phyloP scores from a whole-genome alignment of 2,888 invertebrate genomes.

The Linnaemya vulpina region DNA sequence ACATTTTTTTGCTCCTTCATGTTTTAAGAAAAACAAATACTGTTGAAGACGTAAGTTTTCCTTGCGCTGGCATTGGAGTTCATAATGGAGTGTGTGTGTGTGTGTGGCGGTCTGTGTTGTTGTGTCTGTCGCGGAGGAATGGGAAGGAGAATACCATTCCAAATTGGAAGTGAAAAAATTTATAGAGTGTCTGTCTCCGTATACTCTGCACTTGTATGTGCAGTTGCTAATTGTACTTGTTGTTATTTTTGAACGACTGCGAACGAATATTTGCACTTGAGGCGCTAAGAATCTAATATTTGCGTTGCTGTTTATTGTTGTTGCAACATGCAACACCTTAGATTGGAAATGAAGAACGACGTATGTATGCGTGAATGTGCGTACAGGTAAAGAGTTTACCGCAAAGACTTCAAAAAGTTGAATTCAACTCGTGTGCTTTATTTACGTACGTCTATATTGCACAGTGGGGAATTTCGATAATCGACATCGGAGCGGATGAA shows the following conservation, averaged over 20 bases:
- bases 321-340: slow-evolving; percentile 44
- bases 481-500: not conserved
- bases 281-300: slow-evolving; percentile 58
- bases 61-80: not conserved
- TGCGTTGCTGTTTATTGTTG: slow-evolving; percentile 32
- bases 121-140: not conserved
- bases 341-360: not conserved
- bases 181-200: not conserved
- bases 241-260: slow-evolving; percentile 39
- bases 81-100: not conserved
- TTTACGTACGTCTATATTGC: not conserved
- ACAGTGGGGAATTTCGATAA: not conserved
- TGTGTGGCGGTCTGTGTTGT: too few relatives aligned
- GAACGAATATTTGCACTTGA: slow-evolving; percentile 42
- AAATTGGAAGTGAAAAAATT: slow-evolving; percentile 3
- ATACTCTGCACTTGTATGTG: not conserved
- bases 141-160: not conserved
- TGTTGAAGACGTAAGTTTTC: slow-evolving; percentile 28
- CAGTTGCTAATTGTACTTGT: slow-evolving; percentile 49
- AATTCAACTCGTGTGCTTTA: not conserved
- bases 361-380: slow-evolving; percentile 38
- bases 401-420: slow-evolving; percentile 33
- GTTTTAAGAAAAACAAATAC: slow-evolving; percentile 41
- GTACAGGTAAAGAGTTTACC: slow-evolving; percentile 19
- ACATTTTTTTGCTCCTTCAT: not conserved